Evolutionary conservation across 2,797 vertebrate species (phyloP), one percentile per base, ranked within the genome.

Genomic region (Somateria mollissima): DNA sequence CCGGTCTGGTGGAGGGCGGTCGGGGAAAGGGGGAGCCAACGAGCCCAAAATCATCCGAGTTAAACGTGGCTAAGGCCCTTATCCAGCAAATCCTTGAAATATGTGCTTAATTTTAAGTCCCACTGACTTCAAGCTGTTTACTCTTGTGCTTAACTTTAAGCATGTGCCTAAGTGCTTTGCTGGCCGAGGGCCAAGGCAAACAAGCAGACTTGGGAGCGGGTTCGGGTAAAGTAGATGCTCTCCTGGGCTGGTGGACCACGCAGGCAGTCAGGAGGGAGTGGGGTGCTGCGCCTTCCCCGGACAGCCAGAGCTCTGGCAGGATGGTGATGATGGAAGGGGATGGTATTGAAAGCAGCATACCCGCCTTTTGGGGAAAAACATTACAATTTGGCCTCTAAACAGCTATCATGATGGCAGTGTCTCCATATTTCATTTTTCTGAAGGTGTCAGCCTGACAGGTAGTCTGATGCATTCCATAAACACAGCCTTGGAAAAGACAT

Each of bases 131-230:
- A 95, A 60, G 90, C 92, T 95, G 94, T 96, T 97, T 96, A 92
- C 91, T 92, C 82, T 89, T 93, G 89, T 91, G 93, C 95, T 96
- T 97, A 96, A 93, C 66, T 95, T 92, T 95, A 94, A 97, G 93
- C 94, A 94, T 84, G 91, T 94, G 91, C 91, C 93, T 95, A 90
- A 96, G 96, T 97, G 94, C 95, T 96, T 3, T 10, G 43, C 90
- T 97, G 96, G 95, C 92, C 19, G 24, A 11, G 8, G 54, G 91
- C 95, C 96, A 96, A 94, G 66, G 76, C 85, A 90, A 91, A 94
- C 37, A 81, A 81, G 89, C 7, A 39, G 84, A 51, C 76, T 85
- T 89, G 74, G 79, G 65, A 85, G 79, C 65, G 87, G 94, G 85
- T 78, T 83, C 4, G 0, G 58, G 36, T 71, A 11, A 77, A 85